Base-by-base conservation (phyloP, 2,113 vertebrate species). In the Telmatochromis bifrenatus region DNA sequence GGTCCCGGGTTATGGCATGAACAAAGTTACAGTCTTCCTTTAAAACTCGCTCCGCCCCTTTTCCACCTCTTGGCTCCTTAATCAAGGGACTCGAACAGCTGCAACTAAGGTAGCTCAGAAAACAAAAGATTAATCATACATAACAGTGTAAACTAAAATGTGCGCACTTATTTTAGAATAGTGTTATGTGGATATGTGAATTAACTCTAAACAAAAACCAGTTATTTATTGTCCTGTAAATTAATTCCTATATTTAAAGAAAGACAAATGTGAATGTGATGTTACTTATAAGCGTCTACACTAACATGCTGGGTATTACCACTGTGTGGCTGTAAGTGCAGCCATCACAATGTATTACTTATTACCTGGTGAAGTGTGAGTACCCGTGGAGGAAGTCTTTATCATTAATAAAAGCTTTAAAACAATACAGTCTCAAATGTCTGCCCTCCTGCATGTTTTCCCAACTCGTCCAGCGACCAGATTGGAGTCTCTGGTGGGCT, bases 11-110 rank as follows among this genome's bases (percentile, higher is more conserved):
- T 45, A 45, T 45, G 42, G 6, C 3, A 45, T 0, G 6, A 45
- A 15, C 42, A 6, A 45, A 45, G 1, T 45, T 7, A 0, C 0
- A 45, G 42, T 7, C 0, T 15, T 45, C 42, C 42, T 45, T 45
- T 45, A 45, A 15, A 45, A 0, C 42, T 15, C 0, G 13, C 13
- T 15, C 13, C 13, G 42, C 42, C 42, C 42, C 13, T 45, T 45
- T 45, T 15, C 42, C 42, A 45, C 1, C 42, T 45, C 13, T 45
- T 45, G 42, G 42, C 6, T 45, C 42, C 13, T 15, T 45, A 45
- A 45, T 45, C 13, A 45, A 45, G 0, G 13, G 13, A 45, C 42
- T 45, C 13, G 42, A 45, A 15, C 42, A 45, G 42, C 42, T 15
- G 42, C 42, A 45, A 45, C 42, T 15, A 15, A 15, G 3, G 3